Conservation (phyloP, 2,113 vertebrate species). For the Ia io region DNA sequence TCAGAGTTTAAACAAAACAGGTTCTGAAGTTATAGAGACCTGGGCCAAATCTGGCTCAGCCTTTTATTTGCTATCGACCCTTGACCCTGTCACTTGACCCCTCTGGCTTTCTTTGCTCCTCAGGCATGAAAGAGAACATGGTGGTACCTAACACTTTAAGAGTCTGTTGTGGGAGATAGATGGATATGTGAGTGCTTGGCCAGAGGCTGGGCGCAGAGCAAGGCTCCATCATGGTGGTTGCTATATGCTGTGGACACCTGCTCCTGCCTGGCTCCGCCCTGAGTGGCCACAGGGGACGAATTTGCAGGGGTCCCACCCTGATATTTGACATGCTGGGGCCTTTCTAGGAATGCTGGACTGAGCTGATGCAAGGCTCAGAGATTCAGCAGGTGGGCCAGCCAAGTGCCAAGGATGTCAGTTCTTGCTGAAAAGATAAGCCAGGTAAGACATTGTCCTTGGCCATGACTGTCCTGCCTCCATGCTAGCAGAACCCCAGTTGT, state of each 20-base stretch:
- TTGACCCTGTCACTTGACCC: not conserved
- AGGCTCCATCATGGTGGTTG: not conserved
- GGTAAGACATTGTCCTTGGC: not conserved
- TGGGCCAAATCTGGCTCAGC: not conserved
- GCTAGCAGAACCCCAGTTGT: not conserved
- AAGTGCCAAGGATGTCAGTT: not conserved
- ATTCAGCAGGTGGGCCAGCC: not conserved
- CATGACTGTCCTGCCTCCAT: not conserved
- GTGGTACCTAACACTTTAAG: accelerated
- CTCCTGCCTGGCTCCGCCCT: too few species aligned
- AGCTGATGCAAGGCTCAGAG: not conserved
- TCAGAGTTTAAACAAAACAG: not conserved
- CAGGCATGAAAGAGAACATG: not conserved
- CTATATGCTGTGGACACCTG: not conserved
- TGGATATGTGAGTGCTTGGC: not conserved
- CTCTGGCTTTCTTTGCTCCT: not conserved
- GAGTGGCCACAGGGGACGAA: not conserved
- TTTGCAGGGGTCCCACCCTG: not conserved
- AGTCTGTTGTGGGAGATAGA: not conserved
- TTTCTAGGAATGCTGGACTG: not conserved
- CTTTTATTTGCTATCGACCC: not conserved
- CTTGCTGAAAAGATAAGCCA: not conserved
- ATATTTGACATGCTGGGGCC: not conserved
- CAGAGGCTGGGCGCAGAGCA: too few species aligned
- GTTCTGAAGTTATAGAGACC: not conserved